Percentiles rank a stretch among this genome's conserved stretches.
Evolutionary conservation across 2,888 invertebrate species (phyloP).

Genomic region (Drosophila mimetica): DNA sequence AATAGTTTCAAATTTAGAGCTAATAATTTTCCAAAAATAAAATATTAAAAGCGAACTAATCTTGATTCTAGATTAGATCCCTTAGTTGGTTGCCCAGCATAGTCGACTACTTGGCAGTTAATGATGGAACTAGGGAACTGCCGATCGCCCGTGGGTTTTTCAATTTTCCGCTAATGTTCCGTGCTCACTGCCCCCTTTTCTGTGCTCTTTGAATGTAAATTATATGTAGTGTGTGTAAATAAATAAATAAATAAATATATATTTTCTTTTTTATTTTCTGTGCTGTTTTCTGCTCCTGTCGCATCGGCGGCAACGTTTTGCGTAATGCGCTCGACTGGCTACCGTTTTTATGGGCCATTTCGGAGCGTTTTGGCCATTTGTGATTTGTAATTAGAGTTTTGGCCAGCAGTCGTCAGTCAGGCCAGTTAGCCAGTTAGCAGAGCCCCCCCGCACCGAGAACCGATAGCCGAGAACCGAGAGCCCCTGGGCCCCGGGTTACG

Average conservation of each 20-base stretch:
- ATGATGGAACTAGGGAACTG: slow-evolving; percentile 8
- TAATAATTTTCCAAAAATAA: too few species aligned
- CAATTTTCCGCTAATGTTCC: slow-evolving; percentile 68
- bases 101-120: not conserved
- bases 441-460: not conserved
- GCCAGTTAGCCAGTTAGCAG: slow-evolving; percentile 2
- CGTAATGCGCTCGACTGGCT: slow-evolving; percentile 71
- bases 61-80: too few species aligned
- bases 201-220: not conserved
- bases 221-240: not conserved
- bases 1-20: too few species aligned
- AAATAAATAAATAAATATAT: too few species aligned
- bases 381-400: slow-evolving; percentile 75
- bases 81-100: too few species aligned
- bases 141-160: slow-evolving; percentile 58
- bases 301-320: slow-evolving; percentile 64
- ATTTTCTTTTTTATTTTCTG: slow-evolving; percentile 12
- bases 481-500: slow-evolving; percentile 48
- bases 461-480: too few species aligned
- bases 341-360: slow-evolving; percentile 68
- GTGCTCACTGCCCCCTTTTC: not conserved
- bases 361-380: slow-evolving; percentile 71
- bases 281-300: slow-evolving; percentile 48
- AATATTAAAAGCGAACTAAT: too few species aligned
- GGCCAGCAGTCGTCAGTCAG: slow-evolving; percentile 34